Evolutionary conservation across 2,113 vertebrate genomes (phyloP).

Genomic region (Vimba vimba): DNA sequence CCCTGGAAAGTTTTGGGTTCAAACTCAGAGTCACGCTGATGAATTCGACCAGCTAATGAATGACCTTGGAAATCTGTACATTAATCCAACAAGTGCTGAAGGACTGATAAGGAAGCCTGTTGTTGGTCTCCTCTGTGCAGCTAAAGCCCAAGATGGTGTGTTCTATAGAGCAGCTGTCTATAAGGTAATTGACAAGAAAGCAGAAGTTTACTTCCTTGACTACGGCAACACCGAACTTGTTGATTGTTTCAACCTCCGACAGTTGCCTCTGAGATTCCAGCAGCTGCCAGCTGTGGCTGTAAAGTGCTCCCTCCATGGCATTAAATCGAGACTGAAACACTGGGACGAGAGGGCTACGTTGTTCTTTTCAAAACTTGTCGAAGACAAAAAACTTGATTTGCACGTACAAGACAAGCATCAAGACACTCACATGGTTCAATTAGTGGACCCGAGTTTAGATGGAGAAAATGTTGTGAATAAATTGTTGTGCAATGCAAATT

Average conservation of each 20-base stretch:
- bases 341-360: slow-evolving; percentile 81
- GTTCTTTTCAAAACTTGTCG: slow-evolving; percentile 81
- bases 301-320: slow-evolving; percentile 80
- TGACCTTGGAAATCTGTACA: slow-evolving; percentile 79
- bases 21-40: slow-evolving; percentile 71
- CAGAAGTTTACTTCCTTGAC: slow-evolving; percentile 84
- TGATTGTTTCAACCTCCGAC: slow-evolving; percentile 68
- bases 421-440: slow-evolving; percentile 76
- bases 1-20: slow-evolving; percentile 88
- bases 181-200: slow-evolving; percentile 65
- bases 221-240: slow-evolving; percentile 80
- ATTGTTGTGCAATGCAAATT: slow-evolving; percentile 75
- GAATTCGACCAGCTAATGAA: slow-evolving; percentile 79
- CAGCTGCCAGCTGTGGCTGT: slow-evolving; percentile 81
- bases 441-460: slow-evolving; percentile 75
- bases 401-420: slow-evolving; percentile 69
- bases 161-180: slow-evolving; percentile 83
- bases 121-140: slow-evolving; percentile 83
- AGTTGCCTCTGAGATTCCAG: slow-evolving; percentile 78
- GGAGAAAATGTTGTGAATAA: slow-evolving; percentile 80
- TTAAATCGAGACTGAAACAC: slow-evolving; percentile 69
- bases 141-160: slow-evolving; percentile 76
- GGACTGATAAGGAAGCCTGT: slow-evolving; percentile 68
- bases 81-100: slow-evolving; percentile 63
- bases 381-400: slow-evolving; percentile 79